Percentiles rank a stretch among this genome's conserved stretches.
Evolutionary conservation across 2,797 vertebrate genomes (phyloP).

Genomic region (Girardinus metallicus): DNA sequence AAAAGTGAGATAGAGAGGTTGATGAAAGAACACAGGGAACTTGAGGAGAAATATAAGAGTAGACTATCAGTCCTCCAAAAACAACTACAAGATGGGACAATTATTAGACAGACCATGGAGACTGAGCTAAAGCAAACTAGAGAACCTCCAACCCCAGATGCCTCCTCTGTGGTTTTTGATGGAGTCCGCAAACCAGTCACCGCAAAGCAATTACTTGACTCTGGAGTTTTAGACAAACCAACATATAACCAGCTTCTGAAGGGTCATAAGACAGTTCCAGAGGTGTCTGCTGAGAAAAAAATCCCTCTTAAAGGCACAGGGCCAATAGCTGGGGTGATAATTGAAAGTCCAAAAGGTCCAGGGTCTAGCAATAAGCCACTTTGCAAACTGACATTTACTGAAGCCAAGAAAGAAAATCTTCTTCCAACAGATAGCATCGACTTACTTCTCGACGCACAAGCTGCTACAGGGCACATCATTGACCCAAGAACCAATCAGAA

Average conservation of each 20-base stretch:
- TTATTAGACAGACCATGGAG: slow-evolving; percentile 78
- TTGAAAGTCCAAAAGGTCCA: slow-evolving; percentile 67
- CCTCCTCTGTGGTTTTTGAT: slow-evolving; percentile 86
- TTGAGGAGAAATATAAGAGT: slow-evolving; percentile 85
- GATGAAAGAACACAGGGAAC: slow-evolving; percentile 84
- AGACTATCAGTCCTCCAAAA: slow-evolving; percentile 78
- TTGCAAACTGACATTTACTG: slow-evolving; percentile 86
- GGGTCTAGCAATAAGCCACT: slow-evolving; percentile 66
- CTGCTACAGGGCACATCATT: slow-evolving; percentile 91
- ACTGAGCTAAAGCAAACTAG: slow-evolving; percentile 84
- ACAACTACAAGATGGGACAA: slow-evolving; percentile 82
- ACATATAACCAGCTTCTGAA: slow-evolving; percentile 83
- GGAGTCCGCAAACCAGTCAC: slow-evolving; percentile 91
- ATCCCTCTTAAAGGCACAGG: slow-evolving; percentile 83
- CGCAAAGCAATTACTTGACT: slow-evolving; percentile 87
- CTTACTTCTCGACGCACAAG: slow-evolving; percentile 87
- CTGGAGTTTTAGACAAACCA: slow-evolving; percentile 75
- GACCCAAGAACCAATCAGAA: slow-evolving; percentile 87
- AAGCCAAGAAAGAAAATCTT: slow-evolving; percentile 88
- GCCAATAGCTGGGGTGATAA: slow-evolving; percentile 83
- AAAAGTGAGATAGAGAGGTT: slow-evolving; percentile 87
- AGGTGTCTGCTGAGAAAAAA: slow-evolving; percentile 88
- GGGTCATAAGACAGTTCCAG: slow-evolving; percentile 83
- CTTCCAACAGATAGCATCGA: slow-evolving; percentile 81
- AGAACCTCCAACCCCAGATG: slow-evolving; percentile 81